Conservation (phyloP, 2,797 vertebrate species). For the Rhadinocentrus ornatus region DNA sequence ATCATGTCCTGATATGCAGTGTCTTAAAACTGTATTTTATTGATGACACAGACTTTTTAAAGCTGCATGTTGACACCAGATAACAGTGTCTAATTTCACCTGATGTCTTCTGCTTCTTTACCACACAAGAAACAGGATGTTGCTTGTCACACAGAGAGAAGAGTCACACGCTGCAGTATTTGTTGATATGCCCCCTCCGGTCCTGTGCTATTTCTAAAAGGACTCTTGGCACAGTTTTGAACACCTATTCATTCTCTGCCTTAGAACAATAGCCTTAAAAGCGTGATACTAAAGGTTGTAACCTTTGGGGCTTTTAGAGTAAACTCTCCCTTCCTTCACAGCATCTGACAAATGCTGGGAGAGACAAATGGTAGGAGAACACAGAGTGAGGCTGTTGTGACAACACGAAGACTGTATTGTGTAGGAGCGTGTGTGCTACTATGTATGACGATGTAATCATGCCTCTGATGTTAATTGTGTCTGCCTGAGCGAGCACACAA, state of each 20-base stretch:
- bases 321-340: slow-evolving; percentile 68
- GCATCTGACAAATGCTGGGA: slow-evolving; percentile 36
- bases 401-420: slow-evolving; percentile 45
- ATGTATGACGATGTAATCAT: slow-evolving; percentile 19
- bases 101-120: slow-evolving; percentile 3
- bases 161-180: slow-evolving; percentile 42
- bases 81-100: neutral
- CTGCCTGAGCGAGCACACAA: neutral
- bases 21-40: neutral
- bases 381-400: slow-evolving; percentile 50
- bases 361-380: slow-evolving; percentile 45
- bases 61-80: neutral
- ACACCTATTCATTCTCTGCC: slow-evolving; percentile 49
- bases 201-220: slow-evolving; percentile 29
- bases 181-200: slow-evolving; percentile 42
- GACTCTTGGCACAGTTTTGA: slow-evolving; percentile 45
- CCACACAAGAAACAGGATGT: slow-evolving; percentile 57
- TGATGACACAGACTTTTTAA: neutral
- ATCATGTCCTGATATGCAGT: neutral
- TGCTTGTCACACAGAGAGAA: slow-evolving; percentile 39
- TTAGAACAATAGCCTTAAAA: slow-evolving; percentile 63
- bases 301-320: slow-evolving; percentile 52
- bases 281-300: slow-evolving; percentile 55
- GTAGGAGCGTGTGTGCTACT: slow-evolving; percentile 30
- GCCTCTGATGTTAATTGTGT: slow-evolving; percentile 4